Base-by-base conservation (phyloP, 2,113 vertebrate genomes). In the Varanus salvator region DNA sequence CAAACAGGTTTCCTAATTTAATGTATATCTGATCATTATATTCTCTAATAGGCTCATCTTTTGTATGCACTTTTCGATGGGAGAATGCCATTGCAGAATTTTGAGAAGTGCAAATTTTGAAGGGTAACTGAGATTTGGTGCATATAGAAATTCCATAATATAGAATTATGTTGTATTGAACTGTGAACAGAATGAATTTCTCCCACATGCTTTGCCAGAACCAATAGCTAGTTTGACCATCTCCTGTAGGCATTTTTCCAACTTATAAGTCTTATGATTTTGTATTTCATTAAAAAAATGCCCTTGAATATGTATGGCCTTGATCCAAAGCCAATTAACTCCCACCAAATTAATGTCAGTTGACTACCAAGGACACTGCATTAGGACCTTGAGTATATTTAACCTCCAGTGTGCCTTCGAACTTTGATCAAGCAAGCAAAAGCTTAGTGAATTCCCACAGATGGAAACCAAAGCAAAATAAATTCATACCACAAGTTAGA, bases 381-480 rank as follows among this genome's bases (percentile, higher is more conserved):
- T 44, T 66, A 87, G 72, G 71, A 8, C 90, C 80, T 77, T 21
- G 38, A 87, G 81, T 72, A 71, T 68, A 57, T 48, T 23, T 71
- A 25, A 84, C 60, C 80, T 84, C 64, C 66, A 78, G 6, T 57
- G 50, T n/a, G n/a, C 31, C 54, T 54, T 54, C 14, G 50, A 72
- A n/a, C 17, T 31, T 64, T 52, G 80, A 86, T 83, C 71, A 38
- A 38, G 57, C 74, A 87, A 89, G 66, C 50, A 74, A 69, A 64
- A 25, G 7, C 68, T 84, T 76, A 84, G 80, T 19, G 14, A 68
- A 14, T 80, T 84, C 72, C 72, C 76, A 84, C 44, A 77, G 81
- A 72, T 89, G 81, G 72, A 76, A 89, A 68, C 44, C 57, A 77
- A 84, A 77, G 74, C 57, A 76, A 84, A 89, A 81, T 48, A 88